Evolutionary conservation across 2,797 vertebrate species (phyloP).

Genomic region (Sebastes oblongus): DNA sequence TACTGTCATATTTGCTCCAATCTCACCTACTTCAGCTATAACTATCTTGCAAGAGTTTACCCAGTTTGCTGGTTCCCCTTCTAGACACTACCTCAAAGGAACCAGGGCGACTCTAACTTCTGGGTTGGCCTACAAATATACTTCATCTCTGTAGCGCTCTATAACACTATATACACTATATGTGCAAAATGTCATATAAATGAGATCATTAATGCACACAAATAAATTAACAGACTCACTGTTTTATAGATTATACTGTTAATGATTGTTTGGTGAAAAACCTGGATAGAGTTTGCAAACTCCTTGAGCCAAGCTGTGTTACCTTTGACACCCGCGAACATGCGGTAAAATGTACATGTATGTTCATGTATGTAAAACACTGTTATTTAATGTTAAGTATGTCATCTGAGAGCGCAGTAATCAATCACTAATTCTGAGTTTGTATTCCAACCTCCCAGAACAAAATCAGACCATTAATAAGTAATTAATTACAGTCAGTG

Average conservation of each 20-base stretch:
- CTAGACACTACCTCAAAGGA: no score
- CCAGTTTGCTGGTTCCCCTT: no score
- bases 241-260: no score
- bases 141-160: rapidly evolving
- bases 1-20: no score
- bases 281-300: no score
- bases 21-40: no score
- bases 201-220: neutral
- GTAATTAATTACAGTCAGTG: neutral
- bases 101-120: no score
- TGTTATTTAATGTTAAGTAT: neutral
- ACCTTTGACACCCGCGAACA: neutral
- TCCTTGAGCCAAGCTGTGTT: rapidly evolving
- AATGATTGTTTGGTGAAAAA: neutral
- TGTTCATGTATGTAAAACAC: neutral
- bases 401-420: neutral
- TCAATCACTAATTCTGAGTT: neutral
- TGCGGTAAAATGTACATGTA: neutral
- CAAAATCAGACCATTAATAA: neutral
- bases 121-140: no score
- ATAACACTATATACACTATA: no score
- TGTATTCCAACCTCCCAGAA: neutral
- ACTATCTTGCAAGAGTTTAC: no score
- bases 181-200: neutral
- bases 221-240: neutral